Percentiles rank a stretch among this genome's conserved stretches.
Evolutionary conservation across 1,140 invertebrate species (phyloP).

Genomic region (Nilaparvata lugens): DNA sequence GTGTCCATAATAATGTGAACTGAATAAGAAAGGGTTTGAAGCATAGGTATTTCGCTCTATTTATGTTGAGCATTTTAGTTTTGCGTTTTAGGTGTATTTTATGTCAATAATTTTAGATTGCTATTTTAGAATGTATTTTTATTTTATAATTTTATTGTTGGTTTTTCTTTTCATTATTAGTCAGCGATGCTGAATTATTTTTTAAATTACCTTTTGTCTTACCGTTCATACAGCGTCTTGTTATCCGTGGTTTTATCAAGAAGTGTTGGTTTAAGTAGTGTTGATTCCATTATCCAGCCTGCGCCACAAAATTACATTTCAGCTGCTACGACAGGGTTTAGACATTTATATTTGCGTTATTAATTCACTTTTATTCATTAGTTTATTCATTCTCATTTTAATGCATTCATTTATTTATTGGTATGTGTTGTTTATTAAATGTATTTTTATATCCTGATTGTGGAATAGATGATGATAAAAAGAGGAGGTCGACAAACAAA

Average conservation of each 20-base stretch:
- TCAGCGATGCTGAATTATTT: background rate
- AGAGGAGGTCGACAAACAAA: conserved; percentile 2
- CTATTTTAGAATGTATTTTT: background rate
- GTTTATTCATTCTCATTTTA: background rate
- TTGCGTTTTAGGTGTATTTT: too few relatives aligned
- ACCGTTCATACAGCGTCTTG: background rate
- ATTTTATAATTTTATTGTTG: background rate
- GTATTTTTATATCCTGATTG: background rate
- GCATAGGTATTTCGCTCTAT: too few relatives aligned
- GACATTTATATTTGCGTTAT: background rate
- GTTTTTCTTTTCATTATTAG: background rate
- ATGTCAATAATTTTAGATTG: too few relatives aligned
- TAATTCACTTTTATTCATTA: background rate
- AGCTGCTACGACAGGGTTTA: background rate
- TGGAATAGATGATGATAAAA: background rate
- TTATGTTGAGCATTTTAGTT: too few relatives aligned
- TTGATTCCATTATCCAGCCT: background rate
- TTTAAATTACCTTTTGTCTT: conserved; percentile 4
- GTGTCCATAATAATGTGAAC: too few relatives aligned
- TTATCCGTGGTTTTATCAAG: conserved; percentile 2
- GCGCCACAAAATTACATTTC: conserved; percentile 4
- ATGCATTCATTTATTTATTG: background rate
- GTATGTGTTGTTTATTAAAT: background rate
- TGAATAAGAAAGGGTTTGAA: too few relatives aligned
- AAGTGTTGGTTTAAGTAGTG: background rate